A percentile compares a stretch with the other conserved stretches of the same genome.
These are phyloP conservation scores for Enhydra lutris DNA, from an alignment of 2,113 vertebrate genomes.

Conservation along the genomic window DNA sequence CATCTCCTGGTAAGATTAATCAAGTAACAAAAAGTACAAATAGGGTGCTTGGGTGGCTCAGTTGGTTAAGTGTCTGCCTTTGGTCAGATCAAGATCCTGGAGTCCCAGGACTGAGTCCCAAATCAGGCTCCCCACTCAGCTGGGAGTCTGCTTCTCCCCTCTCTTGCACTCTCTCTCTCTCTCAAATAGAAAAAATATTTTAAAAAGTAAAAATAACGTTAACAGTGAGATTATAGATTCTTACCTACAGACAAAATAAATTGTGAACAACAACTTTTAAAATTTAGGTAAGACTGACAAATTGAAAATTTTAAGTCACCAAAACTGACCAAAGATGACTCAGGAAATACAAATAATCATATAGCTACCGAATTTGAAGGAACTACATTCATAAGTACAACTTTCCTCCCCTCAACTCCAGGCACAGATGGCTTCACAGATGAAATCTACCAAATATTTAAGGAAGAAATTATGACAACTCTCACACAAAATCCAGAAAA, in stretches of 20 bases:
- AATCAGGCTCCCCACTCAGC: too few relatives aligned
- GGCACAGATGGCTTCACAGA: background rate
- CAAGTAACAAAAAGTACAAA: background rate
- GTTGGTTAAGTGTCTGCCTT: too few relatives aligned
- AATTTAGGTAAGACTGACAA: background rate
- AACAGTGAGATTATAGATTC: background rate
- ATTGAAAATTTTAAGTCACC: background rate
- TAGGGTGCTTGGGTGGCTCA: too few relatives aligned
- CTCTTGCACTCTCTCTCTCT: too few relatives aligned
- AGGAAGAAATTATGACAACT: background rate
- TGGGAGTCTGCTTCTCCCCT: too few relatives aligned
- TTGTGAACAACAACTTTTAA: too few relatives aligned
- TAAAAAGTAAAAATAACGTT: background rate
- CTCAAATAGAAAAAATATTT: too few relatives aligned
- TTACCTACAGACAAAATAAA: background rate
- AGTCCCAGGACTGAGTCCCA: too few relatives aligned
- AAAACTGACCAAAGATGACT: background rate
- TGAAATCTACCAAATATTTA: background rate
- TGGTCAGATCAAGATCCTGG: too few relatives aligned
- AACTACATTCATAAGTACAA: background rate
- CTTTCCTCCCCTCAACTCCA: background rate
- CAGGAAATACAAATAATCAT: background rate
- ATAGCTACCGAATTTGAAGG: background rate
- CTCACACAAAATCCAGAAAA: background rate
- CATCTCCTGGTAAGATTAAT: background rate